Base-by-base conservation (phyloP, 1,140 invertebrate species). In the Conopomorpha cramerella region DNA sequence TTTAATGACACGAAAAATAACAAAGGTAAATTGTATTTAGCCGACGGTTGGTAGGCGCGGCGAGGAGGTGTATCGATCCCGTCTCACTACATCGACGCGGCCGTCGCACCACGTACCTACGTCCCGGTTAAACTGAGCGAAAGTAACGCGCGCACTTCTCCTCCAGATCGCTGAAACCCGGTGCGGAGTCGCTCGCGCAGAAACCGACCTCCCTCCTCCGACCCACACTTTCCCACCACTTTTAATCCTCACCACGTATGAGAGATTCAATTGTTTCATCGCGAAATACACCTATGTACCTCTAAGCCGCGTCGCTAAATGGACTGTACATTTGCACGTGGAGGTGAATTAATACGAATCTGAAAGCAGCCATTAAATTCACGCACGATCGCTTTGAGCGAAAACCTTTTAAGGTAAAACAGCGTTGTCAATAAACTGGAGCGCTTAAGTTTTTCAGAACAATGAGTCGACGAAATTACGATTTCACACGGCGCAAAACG, bases 1-100 rank as follows among this genome's bases (percentile, higher is more conserved):
- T 73, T 76, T 70, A 76, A 76, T 76, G 71, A 76, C 62, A 73
- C 68, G 71, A 76, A 73, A 76, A 76, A 76, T 76, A 76, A 76
- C 71, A 76, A 73, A 73, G 66, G 71, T 76, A 76, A 73, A 76
- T 76, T 76, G 66, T 76, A 76, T 76, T 73, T 73, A 76, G 63
- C 68, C 55, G 63, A 41, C 55, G 54, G 53, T 63, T 65, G 61
- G 65, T 65, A 62, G 57, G 56, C 57, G 50, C 55, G 48, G 49
- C 64, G 28, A 11, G 28, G 6, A 10, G 28, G 28, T 4, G 56
- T 70, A 76, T 76, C 62, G 71, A 72, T 66, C 63, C 18, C 45
- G 39, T 34, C 45, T 40, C 39, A 37, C n/a, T n/a, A n/a, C n/a
- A n/a, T n/a, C n/a, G n/a, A n/a, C n/a, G n/a, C n/a, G n/a, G n/a